These are phyloP conservation scores for Cathartes aura DNA, from an alignment of 2,113 vertebrate species.

Conservation along the genomic window DNA sequence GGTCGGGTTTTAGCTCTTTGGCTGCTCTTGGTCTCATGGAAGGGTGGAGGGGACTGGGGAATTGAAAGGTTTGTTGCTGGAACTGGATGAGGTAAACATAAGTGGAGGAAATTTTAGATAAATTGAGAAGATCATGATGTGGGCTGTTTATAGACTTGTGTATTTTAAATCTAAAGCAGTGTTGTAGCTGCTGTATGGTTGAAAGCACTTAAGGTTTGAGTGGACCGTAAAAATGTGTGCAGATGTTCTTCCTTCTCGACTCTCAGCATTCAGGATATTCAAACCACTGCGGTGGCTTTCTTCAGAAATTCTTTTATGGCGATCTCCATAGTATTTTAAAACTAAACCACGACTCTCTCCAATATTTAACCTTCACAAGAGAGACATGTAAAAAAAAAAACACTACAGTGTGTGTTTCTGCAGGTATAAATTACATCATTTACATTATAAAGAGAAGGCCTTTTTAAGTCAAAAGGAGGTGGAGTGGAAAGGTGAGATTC, in stretches of 20 bases:
- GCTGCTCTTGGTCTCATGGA: background rate
- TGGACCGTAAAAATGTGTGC: background rate
- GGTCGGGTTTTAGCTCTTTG: background rate
- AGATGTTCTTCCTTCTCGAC: slow-evolving; percentile 21
- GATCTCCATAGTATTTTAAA: background rate
- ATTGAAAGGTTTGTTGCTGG: background rate
- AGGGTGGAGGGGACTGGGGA: background rate
- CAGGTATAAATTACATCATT: background rate
- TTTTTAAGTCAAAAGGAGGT: background rate
- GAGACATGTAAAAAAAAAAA: background rate
- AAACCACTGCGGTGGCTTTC: background rate
- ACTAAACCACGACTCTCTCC: background rate
- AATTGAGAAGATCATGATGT: background rate
- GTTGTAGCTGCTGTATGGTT: background rate
- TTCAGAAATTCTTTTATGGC: background rate
- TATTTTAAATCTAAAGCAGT: background rate
- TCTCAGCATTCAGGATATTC: background rate
- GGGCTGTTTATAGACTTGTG: background rate
- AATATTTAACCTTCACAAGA: background rate
- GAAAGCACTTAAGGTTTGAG: slow-evolving; percentile 35
- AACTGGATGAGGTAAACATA: background rate
- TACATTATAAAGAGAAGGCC: background rate
- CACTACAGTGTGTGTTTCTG: background rate
- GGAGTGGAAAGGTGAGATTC: background rate
- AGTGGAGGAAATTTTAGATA: background rate